These are phyloP conservation scores for Prolemur simus DNA, from an alignment of 2,113 vertebrate genomes.

Conservation along the genomic window DNA sequence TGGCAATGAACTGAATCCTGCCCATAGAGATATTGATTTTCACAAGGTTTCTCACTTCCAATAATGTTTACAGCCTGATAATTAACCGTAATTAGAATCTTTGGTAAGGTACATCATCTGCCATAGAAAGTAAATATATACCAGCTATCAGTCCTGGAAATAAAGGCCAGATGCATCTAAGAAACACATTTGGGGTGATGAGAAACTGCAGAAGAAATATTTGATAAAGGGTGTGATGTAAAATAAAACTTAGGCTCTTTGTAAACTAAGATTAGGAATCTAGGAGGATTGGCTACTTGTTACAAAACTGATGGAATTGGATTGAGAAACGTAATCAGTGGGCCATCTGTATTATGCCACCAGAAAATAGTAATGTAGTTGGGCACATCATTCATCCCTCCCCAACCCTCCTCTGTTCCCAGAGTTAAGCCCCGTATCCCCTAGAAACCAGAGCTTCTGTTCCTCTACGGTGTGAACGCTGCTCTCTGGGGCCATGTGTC, in stretches of 20 bases:
- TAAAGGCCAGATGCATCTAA: not conserved
- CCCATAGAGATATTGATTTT: not conserved
- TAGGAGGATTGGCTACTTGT: not conserved
- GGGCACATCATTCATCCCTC: not conserved
- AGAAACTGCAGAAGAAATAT: not conserved
- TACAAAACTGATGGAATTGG: not conserved
- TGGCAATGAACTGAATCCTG: not conserved
- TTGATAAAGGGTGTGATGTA: not conserved
- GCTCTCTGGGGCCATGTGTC: not conserved
- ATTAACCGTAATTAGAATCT: conserved; percentile 37
- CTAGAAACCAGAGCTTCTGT: not conserved
- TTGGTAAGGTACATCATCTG: not conserved
- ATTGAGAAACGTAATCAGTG: not conserved
- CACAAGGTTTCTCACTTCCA: not conserved
- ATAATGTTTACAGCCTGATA: not conserved
- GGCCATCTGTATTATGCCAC: not conserved
- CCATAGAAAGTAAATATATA: not conserved
- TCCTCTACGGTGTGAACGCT: not conserved
- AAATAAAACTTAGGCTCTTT: not conserved
- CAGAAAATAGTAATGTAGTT: not conserved
- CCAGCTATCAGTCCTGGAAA: not conserved
- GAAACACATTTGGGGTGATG: not conserved
- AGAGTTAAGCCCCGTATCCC: not conserved
- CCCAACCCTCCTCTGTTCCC: not conserved
- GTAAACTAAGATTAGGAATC: not conserved